These are phyloP conservation scores for Dyspetes luteomarginatus DNA, from an alignment of 2,888 invertebrate genomes.

Conservation along the genomic window DNA sequence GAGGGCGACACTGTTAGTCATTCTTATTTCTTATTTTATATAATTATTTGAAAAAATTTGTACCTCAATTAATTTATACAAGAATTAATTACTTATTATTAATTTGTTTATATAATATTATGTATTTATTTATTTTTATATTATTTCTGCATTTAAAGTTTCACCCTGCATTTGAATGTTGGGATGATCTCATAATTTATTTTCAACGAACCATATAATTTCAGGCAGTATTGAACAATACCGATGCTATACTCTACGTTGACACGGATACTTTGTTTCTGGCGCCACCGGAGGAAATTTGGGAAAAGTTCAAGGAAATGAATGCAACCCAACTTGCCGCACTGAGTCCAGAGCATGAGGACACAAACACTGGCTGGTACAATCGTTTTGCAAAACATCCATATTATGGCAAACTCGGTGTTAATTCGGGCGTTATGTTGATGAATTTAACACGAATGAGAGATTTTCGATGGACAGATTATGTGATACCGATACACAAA, in stretches of 20 bases:
- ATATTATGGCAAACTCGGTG: conserved; percentile 94
- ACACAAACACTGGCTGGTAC: conserved; percentile 97
- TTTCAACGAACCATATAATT: conserved; percentile 21
- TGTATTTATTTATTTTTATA: too few species aligned
- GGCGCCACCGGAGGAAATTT: conserved; percentile 91
- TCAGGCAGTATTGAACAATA: conserved; percentile 90
- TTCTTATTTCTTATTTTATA: too few species aligned
- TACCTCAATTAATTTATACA: too few species aligned
- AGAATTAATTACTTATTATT: not conserved
- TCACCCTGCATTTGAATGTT: not conserved
- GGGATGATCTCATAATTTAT: conserved; percentile 22
- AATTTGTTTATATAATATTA: too few species aligned
- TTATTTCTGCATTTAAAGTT: not conserved
- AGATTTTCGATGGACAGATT: conserved; percentile 92
- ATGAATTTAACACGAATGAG: conserved; percentile 98
- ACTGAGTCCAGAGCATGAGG: conserved; percentile 95
- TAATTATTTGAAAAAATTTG: too few species aligned
- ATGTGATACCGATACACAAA: conserved; percentile 92
- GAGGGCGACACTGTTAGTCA: too few species aligned
- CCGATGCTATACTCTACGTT: conserved; percentile 95
- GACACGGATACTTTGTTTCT: conserved; percentile 96
- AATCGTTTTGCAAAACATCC: conserved; percentile 98
- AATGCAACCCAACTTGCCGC: conserved; percentile 95
- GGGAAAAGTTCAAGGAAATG: conserved; percentile 92
- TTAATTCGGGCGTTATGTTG: conserved; percentile 98